These are phyloP conservation scores for Aramus guarauna DNA, from an alignment of 2,113 vertebrate species.

Conservation along the genomic window DNA sequence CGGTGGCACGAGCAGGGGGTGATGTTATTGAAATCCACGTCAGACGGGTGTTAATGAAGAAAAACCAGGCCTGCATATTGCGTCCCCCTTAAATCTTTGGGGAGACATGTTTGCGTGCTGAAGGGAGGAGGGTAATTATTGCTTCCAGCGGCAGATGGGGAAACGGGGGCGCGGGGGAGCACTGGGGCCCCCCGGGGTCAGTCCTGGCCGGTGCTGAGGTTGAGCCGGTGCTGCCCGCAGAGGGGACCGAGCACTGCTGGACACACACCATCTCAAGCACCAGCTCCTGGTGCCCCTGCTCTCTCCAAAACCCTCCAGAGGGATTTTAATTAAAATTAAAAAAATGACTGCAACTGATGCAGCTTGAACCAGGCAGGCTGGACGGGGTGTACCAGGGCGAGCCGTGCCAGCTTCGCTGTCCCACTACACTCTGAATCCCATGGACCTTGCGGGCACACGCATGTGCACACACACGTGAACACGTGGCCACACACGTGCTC, in stretches of 20 bases:
- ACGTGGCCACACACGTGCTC: background rate
- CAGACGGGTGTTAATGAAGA: background rate
- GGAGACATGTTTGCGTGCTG: background rate
- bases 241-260: accelerated
- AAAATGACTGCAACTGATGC: accelerated
- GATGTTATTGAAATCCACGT: background rate
- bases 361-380: background rate
- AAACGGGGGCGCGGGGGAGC: background rate
- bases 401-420: accelerated
- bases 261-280: background rate
- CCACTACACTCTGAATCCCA: accelerated
- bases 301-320: background rate
- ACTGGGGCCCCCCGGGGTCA: background rate
- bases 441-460: accelerated
- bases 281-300: accelerated
- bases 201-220: accelerated
- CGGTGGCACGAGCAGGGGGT: background rate
- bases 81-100: background rate
- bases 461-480: background rate
- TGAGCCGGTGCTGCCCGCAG: accelerated
- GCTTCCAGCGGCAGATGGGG: background rate
- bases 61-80: background rate
- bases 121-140: background rate
- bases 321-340: background rate
- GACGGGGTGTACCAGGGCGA: accelerated